Percentiles rank a stretch among this genome's conserved stretches.
phyloP scores from a whole-genome alignment of 2,113 vertebrate genomes.

The Loxodonta africana region DNA sequence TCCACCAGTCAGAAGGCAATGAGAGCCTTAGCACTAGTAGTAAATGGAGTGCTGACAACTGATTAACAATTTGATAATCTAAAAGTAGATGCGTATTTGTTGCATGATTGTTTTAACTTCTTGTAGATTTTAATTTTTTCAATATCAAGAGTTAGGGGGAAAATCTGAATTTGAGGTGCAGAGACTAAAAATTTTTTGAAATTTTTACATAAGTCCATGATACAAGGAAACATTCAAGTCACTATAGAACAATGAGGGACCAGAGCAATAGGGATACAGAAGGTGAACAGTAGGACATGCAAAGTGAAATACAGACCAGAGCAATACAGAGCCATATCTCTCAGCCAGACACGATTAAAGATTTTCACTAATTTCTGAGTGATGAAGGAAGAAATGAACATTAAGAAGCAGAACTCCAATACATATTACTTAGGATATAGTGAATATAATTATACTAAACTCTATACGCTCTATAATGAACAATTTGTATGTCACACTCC shows the following conservation, averaged over 20 bases:
- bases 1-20: neutral
- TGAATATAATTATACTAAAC: neutral
- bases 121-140: constrained; percentile 2
- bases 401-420: neutral
- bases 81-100: neutral
- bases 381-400: constrained; percentile 24
- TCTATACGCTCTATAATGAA: neutral
- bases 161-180: neutral
- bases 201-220: neutral
- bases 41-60: neutral
- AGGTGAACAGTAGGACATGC: neutral
- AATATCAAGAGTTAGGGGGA: neutral
- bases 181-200: neutral
- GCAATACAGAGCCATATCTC: neutral
- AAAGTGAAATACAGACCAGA: neutral
- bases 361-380: neutral
- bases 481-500: neutral
- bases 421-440: neutral
- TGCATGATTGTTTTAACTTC: constrained; percentile 9
- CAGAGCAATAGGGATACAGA: neutral
- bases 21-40: neutral
- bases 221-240: neutral
- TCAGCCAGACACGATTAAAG: neutral
- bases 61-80: neutral
- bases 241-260: neutral